These are phyloP conservation scores for Diglossa cyanea DNA, from an alignment of 2,797 vertebrate species.

Conservation along the genomic window DNA sequence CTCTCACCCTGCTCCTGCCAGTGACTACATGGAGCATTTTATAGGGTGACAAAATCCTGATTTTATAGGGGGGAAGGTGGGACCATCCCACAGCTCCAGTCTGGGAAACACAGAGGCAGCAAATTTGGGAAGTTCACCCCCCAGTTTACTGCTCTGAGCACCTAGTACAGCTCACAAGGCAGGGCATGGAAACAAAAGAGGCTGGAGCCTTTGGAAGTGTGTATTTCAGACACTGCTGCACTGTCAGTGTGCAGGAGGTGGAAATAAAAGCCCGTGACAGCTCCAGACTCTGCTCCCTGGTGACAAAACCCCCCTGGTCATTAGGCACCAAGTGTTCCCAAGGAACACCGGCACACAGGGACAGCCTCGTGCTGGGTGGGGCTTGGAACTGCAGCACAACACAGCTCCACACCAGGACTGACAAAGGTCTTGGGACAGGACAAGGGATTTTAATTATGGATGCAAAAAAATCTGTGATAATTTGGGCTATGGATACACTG, in stretches of 20 bases:
- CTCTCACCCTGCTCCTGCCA: background rate
- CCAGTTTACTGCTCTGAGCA: background rate
- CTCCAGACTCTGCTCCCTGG: background rate
- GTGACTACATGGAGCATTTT: accelerated
- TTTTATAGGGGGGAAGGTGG: background rate
- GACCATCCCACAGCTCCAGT: background rate
- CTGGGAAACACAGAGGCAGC: background rate
- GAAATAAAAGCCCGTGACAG: conserved; percentile 33
- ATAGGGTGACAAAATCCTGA: background rate
- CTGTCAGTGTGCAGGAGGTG: conserved; percentile 28
- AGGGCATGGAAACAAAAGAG: background rate
- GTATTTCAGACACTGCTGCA: background rate
- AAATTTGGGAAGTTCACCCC: background rate
- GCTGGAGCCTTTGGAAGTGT: background rate
- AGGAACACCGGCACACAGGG: accelerated
- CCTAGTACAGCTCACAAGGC: background rate
- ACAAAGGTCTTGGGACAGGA: background rate
- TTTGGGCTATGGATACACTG: accelerated
- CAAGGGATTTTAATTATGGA: background rate
- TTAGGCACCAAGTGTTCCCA: background rate
- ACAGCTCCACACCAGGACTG: background rate
- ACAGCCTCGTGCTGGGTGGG: background rate
- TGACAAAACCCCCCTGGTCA: background rate
- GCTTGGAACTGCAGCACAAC: background rate
- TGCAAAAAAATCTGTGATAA: background rate